Percentiles rank a stretch among this genome's conserved stretches.
These are phyloP conservation scores for Lissonota sp. DNA, from an alignment of 2,888 invertebrate species.

Conservation along the genomic window DNA sequence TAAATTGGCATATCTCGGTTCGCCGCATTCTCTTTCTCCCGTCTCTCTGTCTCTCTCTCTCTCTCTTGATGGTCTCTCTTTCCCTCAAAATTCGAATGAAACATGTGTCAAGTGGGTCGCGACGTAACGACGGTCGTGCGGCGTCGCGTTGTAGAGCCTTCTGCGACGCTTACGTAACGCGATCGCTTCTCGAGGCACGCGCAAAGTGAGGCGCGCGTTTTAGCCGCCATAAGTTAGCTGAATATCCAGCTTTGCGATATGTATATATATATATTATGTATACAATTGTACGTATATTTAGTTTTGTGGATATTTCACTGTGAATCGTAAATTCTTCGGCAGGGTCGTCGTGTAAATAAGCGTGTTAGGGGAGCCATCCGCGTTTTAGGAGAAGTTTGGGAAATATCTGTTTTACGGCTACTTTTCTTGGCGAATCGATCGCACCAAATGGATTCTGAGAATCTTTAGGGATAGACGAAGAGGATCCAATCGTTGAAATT, in stretches of 20 bases:
- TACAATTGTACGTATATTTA: too few relatives aligned
- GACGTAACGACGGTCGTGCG: slow-evolving; percentile 66
- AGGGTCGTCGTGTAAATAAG: background rate
- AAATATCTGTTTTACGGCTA: too few relatives aligned
- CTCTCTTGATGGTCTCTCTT: background rate
- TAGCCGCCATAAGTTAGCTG: slow-evolving; percentile 62
- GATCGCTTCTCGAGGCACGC: background rate
- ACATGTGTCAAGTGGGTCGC: slow-evolving; percentile 67
- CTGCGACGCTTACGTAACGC: slow-evolving; percentile 7
- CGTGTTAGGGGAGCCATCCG: too few relatives aligned
- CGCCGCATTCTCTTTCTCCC: background rate
- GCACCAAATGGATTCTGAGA: too few relatives aligned
- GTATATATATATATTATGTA: background rate
- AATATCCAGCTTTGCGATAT: slow-evolving; percentile 57
- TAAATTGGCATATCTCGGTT: too few relatives aligned
- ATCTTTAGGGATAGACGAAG: too few relatives aligned
- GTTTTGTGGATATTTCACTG: slow-evolving; percentile 4
- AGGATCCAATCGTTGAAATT: too few relatives aligned
- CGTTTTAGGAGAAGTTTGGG: too few relatives aligned
- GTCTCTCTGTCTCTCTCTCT: background rate
- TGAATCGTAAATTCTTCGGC: slow-evolving; percentile 7
- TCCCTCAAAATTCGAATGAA: slow-evolving; percentile 63
- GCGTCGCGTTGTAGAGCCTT: slow-evolving; percentile 61
- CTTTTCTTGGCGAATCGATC: too few relatives aligned
- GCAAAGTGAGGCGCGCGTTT: slow-evolving; percentile 29